Percentiles rank a stretch among this genome's conserved stretches.
These are phyloP conservation scores for Hirtodrosophila duncani DNA, from an alignment of 2,888 invertebrate genomes.

Conservation along the genomic window DNA sequence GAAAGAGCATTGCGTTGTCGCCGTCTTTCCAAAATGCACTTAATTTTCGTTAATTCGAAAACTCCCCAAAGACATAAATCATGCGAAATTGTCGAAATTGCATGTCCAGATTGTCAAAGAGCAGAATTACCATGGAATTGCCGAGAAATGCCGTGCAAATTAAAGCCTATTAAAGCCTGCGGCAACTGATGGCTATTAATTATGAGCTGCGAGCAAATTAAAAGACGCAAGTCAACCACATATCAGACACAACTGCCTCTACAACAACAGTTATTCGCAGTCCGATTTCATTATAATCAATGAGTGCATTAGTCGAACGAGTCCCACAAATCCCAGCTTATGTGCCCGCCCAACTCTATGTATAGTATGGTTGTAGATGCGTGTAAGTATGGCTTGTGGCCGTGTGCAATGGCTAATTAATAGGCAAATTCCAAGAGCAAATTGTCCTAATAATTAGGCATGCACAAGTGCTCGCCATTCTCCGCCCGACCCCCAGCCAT, in stretches of 20 bases:
- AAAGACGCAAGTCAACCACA: slow-evolving; percentile 32
- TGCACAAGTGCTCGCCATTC: slow-evolving; percentile 62
- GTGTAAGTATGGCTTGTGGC: slow-evolving; percentile 10
- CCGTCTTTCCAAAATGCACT: too few species aligned
- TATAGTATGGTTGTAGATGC: slow-evolving; percentile 26
- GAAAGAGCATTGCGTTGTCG: not conserved
- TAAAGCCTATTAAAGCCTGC: slow-evolving; percentile 42
- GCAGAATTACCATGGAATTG: slow-evolving; percentile 8
- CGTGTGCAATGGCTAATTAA: slow-evolving; percentile 63
- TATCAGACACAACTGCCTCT: not conserved
- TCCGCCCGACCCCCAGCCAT: not conserved
- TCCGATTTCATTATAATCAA: slow-evolving; percentile 69
- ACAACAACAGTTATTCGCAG: slow-evolving; percentile 17
- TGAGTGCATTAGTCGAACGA: slow-evolving; percentile 59
- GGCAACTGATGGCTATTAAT: slow-evolving; percentile 52
- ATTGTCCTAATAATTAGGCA: slow-evolving; percentile 70
- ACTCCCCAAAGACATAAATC: slow-evolving; percentile 41
- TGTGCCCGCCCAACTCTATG: too few species aligned
- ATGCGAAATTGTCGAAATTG: too few species aligned
- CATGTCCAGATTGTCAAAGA: slow-evolving; percentile 4
- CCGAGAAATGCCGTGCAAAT: slow-evolving; percentile 16
- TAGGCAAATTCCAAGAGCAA: slow-evolving; percentile 69
- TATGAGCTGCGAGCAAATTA: slow-evolving; percentile 58
- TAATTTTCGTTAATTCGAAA: slow-evolving; percentile 9
- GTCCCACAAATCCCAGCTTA: slow-evolving; percentile 52